Evolutionary conservation across 2,113 vertebrate genomes (phyloP), one percentile per base, ranked within the genome.

Genomic region (Perccottus glenii): DNA sequence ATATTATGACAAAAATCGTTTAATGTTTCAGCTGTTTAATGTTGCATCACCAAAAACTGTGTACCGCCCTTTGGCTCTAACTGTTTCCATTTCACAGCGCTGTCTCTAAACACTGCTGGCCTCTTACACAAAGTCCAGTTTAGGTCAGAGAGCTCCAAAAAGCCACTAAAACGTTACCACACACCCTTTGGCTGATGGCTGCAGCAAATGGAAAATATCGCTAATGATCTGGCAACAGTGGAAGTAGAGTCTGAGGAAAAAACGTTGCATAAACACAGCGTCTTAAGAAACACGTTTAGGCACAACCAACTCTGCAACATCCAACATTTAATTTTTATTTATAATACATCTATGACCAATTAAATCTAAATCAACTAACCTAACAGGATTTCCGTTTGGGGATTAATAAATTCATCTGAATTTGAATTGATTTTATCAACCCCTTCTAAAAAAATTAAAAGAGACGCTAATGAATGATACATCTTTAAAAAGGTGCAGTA

Each of bases 161-260:
- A 9, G 6, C 32, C 33, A 36, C 10, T 14, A 27, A 56, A 58
- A 60, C 62, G 52, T 51, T 61, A 51, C 57, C 69, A 62, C 47
- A 2, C 71, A 76, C 55, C 14, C 60, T 47, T 80, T 73, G 64
- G 74, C 82, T 68, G 72, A 77, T 57, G 33, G 77, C 35, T 4
- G 65, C 78, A 48, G 77, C 77, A 52, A 78, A 77, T 64, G 80
- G 84, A 86, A 86, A 86, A 62, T 66, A 75, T 74, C 62, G 61
- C 59, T 75, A 88, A 81, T 53, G 75, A 57, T 51, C 80, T 81
- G 80, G 77, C 84, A 52, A 43, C 27, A 60, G 33, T 27, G 0
- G 14, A 49, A 27, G 19, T 27, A 49, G 67, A 60, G 76, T 62
- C 66, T 68, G 72, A 51, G 49, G 14, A 15, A 43, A 66, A 80